Percentiles rank a stretch among this genome's conserved stretches.
Evolutionary conservation across 2,797 vertebrate genomes (phyloP).

Genomic region (Semaprochilodus insignis): DNA sequence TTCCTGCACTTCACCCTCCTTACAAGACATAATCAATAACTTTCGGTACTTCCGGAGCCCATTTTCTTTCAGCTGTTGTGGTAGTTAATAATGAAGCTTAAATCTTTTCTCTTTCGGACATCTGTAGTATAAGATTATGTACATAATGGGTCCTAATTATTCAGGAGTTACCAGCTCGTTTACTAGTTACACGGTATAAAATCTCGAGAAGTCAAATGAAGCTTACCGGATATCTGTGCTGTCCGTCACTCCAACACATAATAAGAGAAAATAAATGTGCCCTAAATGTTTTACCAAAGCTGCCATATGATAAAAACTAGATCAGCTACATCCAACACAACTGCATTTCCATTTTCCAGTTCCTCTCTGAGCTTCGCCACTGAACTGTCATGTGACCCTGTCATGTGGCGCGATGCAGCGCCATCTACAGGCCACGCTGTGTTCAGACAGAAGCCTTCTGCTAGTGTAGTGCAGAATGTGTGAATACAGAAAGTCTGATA

Average conservation of each 20-base stretch:
- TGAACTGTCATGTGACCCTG: background rate
- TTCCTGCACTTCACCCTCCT: too few species aligned
- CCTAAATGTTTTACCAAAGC: slow-evolving; percentile 49
- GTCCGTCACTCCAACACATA: slow-evolving; percentile 58
- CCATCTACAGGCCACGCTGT: background rate
- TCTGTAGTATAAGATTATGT: too few species aligned
- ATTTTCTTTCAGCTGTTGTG: too few species aligned
- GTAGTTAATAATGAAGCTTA: too few species aligned
- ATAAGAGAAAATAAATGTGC: slow-evolving; percentile 57
- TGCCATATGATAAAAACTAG: slow-evolving; percentile 62
- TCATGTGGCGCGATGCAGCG: background rate
- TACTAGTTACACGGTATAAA: background rate
- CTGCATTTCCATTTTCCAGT: background rate
- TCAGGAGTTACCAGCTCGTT: background rate
- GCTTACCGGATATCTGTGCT: slow-evolving; percentile 70
- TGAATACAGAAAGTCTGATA: too few species aligned
- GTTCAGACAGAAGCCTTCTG: background rate
- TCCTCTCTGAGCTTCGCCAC: background rate
- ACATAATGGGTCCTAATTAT: too few species aligned
- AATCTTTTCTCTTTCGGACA: too few species aligned
- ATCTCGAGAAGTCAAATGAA: background rate
- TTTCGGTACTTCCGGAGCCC: too few species aligned
- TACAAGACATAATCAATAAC: too few species aligned
- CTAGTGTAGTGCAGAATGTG: background rate
- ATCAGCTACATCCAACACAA: background rate